These are phyloP conservation scores for Limnephilus marmoratus DNA, from an alignment of 2,888 invertebrate species.

Conservation along the genomic window DNA sequence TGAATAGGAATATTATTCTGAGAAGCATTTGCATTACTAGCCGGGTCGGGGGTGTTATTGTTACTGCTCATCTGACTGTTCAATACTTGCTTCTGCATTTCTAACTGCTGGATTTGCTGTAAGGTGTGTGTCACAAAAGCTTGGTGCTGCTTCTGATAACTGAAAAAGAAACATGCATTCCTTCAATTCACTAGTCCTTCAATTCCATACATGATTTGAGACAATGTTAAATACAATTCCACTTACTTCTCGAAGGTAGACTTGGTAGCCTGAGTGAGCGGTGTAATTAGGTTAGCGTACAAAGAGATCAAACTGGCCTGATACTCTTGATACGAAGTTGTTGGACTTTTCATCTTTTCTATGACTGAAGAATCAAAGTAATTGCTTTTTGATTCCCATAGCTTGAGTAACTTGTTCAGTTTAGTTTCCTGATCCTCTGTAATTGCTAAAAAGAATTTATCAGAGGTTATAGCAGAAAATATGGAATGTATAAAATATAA, in stretches of 20 bases:
- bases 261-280: constrained; percentile 88
- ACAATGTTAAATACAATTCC: constrained; percentile 26
- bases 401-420: constrained; percentile 92
- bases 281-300: constrained; percentile 86
- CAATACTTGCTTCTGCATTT: constrained; percentile 85
- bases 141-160: constrained; percentile 95
- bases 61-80: constrained; percentile 76
- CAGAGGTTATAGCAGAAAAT: not conserved
- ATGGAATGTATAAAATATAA: not conserved
- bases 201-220: too few species aligned
- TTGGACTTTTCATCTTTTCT: constrained; percentile 91
- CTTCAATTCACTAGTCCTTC: not conserved
- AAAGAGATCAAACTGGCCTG: constrained; percentile 90
- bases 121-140: constrained; percentile 95
- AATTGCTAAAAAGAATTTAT: constrained; percentile 79
- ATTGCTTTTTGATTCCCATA: constrained; percentile 98
- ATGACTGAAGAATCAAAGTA: constrained; percentile 90
- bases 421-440: constrained; percentile 93
- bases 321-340: constrained; percentile 92
- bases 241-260: constrained; percentile 86
- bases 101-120: constrained; percentile 90
- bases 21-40: constrained; percentile 67
- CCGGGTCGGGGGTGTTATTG: constrained; percentile 70
- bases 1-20: constrained; percentile 63
- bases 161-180: constrained; percentile 38